Evolutionary conservation across 2,113 vertebrate genomes (phyloP).

Genomic region (Scomber colias): DNA sequence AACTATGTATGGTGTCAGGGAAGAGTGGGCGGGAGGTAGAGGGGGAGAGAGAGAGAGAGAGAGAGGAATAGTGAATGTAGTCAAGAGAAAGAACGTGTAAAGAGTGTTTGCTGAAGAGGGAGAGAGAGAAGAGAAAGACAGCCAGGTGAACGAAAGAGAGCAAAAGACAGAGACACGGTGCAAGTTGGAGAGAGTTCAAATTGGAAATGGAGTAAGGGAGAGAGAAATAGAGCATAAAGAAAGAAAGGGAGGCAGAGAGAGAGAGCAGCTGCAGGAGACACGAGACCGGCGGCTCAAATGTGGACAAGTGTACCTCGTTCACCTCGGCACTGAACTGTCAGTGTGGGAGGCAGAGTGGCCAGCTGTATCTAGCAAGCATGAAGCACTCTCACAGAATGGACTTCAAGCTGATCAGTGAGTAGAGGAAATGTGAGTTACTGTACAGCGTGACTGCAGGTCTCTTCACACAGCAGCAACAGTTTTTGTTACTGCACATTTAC

Average conservation of each 20-base stretch:
- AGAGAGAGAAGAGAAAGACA: constrained; percentile 15
- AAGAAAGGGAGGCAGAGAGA: constrained; percentile 19
- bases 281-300: constrained; percentile 72
- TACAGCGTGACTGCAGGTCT: constrained; percentile 6
- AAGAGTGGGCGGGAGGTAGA: constrained; percentile 42
- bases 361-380: constrained; percentile 79
- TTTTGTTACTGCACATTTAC: no score
- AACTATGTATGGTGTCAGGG: constrained; percentile 69
- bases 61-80: constrained; percentile 22
- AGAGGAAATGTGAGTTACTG: constrained; percentile 43
- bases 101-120: constrained; percentile 25
- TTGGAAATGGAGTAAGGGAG: constrained; percentile 33
- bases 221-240: constrained; percentile 18
- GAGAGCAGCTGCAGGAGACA: constrained; percentile 64
- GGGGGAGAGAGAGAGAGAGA: constrained; percentile 11
- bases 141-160: constrained; percentile 47
- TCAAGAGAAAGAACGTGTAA: constrained; percentile 19
- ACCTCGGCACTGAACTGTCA: constrained; percentile 65
- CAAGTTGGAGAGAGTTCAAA: constrained; percentile 25
- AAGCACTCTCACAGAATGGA: constrained; percentile 81
- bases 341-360: constrained; percentile 74
- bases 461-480: not conserved
- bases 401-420: constrained; percentile 85
- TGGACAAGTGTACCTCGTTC: constrained; percentile 80
- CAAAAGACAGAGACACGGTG: constrained; percentile 6